Evolutionary conservation across 1,140 invertebrate genomes (phyloP).

Genomic region (Drosophila navojoa): DNA sequence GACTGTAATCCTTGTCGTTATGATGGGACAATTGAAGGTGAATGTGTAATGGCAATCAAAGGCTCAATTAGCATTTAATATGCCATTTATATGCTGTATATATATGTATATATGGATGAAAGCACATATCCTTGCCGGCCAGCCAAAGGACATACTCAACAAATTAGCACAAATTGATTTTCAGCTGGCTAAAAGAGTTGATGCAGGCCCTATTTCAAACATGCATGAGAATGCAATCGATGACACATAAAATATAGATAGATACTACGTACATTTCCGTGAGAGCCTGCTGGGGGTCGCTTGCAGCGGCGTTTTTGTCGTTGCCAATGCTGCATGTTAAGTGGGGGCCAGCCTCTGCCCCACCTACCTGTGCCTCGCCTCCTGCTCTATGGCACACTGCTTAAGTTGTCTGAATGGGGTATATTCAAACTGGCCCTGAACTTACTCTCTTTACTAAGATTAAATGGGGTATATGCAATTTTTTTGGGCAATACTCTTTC

Average conservation of each 20-base stretch:
- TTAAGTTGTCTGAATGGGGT: no score
- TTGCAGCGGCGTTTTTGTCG: slow-evolving; percentile 5
- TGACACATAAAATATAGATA: slow-evolving; percentile 69
- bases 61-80: slow-evolving; percentile 18
- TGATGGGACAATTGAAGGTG: background rate
- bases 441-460: background rate
- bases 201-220: background rate
- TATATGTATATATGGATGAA: background rate
- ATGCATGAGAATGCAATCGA: slow-evolving; percentile 53
- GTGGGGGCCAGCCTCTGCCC: slow-evolving; percentile 19
- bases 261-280: slow-evolving; percentile 32
- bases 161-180: slow-evolving; percentile 35
- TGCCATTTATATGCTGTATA: background rate
- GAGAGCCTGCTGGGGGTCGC: slow-evolving; percentile 34
- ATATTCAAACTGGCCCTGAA: no score
- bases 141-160: slow-evolving; percentile 4
- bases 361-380: background rate
- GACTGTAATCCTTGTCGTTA: background rate
- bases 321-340: slow-evolving; percentile 44
- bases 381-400: background rate
- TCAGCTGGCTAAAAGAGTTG: background rate
- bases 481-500: no score
- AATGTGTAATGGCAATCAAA: slow-evolving; percentile 2
- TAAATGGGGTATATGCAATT: background rate
- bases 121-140: background rate